Conservation (phyloP, 1,140 invertebrate species). For the Drosophila equinoxialis region DNA sequence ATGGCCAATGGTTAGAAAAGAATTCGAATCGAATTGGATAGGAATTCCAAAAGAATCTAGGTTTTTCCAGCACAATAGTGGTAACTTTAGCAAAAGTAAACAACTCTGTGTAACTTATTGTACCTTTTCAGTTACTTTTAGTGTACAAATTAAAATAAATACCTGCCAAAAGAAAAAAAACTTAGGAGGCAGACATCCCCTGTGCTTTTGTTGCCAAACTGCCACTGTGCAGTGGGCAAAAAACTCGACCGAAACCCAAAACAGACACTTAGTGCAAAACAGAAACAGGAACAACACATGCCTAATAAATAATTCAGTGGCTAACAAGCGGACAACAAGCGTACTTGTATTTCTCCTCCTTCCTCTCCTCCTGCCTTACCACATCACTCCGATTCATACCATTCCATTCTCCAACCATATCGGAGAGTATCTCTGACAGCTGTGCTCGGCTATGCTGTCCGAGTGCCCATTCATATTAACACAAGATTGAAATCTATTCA, state of each 20-base stretch:
- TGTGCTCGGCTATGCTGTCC: slow-evolving; percentile 20
- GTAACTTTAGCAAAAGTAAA: too few species aligned
- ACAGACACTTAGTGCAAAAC: slow-evolving; percentile 71
- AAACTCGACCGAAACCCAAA: slow-evolving; percentile 30
- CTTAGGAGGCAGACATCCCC: background rate
- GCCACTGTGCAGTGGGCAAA: background rate
- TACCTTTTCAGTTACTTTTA: background rate
- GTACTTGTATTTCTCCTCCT: slow-evolving; percentile 49
- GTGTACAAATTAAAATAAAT: background rate
- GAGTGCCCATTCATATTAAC: slow-evolving; percentile 48
- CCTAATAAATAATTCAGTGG: slow-evolving; percentile 80
- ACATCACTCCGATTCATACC: background rate
- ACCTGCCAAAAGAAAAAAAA: background rate
- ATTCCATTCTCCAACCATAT: background rate
- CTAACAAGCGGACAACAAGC: slow-evolving; percentile 79
- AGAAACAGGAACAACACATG: slow-evolving; percentile 67
- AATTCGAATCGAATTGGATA: too few species aligned
- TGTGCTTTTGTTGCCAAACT: background rate
- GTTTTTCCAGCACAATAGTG: too few species aligned
- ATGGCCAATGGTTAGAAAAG: too few species aligned
- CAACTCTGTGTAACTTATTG: too few species aligned
- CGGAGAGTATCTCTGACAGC: slow-evolving; percentile 35
- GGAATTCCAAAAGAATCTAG: too few species aligned
- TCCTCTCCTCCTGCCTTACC: slow-evolving; percentile 2
- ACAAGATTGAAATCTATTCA: slow-evolving; percentile 72